Evolutionary conservation across 37 sponge, comb jelly and placozoan genomes (phyloP).

Genomic region (Axinella damicornis): DNA sequence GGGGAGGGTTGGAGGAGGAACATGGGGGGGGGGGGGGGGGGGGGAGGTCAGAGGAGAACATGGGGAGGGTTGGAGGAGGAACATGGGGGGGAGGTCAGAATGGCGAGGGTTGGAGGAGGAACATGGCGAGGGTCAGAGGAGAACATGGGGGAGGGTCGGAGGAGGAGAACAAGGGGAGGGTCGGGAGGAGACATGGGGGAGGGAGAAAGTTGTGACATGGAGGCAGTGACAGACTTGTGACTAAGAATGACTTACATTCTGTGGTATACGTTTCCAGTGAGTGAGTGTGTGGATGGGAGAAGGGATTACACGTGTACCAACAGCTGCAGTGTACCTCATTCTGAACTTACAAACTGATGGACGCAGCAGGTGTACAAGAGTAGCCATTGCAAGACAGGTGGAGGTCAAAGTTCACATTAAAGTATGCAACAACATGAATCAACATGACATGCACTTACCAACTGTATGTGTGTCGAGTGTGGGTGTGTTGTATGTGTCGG

Average conservation of each 20-base stretch:
- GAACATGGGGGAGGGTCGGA: too few species aligned
- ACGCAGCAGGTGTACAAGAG: not conserved
- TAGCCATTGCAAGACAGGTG: not conserved
- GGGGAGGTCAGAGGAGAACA: too few species aligned
- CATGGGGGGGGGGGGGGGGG: too few species aligned
- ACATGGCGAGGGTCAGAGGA: too few species aligned
- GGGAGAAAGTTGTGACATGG: too few species aligned
- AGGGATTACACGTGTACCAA: not conserved
- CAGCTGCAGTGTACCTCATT: not conserved
- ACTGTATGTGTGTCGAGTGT: conserved; percentile 9
- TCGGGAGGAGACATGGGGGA: too few species aligned
- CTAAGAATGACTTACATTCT: conserved; percentile 47
- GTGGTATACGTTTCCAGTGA: not conserved
- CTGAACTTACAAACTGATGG: conserved; percentile 7
- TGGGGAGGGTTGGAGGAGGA: too few species aligned
- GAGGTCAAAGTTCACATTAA: not conserved
- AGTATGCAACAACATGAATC: not conserved
- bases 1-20: too few species aligned
- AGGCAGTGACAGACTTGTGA: too few species aligned
- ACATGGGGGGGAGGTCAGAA: too few species aligned
- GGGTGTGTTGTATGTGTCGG: not conserved
- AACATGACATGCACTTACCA: conserved; percentile 6
- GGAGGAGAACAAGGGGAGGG: too few species aligned
- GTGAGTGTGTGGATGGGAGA: not conserved
- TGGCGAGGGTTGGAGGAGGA: too few species aligned